A percentile compares a stretch with the other conserved stretches of the same genome.
Evolutionary conservation across 2,113 vertebrate genomes (phyloP).

Genomic region (Butorides virescens): DNA sequence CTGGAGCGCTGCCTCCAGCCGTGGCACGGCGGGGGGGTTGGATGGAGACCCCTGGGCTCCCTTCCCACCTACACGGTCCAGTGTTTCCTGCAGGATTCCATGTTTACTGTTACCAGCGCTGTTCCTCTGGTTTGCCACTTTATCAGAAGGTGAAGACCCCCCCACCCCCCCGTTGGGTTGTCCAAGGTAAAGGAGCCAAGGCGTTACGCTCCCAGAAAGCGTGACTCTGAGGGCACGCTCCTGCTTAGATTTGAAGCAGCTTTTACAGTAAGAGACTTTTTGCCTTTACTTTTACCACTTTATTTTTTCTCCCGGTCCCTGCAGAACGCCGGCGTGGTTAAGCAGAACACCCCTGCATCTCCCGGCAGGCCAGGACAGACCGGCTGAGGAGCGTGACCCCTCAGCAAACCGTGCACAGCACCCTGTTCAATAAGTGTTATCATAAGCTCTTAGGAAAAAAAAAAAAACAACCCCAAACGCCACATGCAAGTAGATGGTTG

Average conservation of each 20-base stretch:
- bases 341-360: fast-evolving
- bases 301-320: not conserved
- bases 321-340: fast-evolving
- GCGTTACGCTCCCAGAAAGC: not conserved
- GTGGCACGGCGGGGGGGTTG: not conserved
- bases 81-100: not conserved
- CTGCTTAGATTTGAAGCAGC: not conserved
- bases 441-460: fast-evolving
- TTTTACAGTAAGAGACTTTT: not conserved
- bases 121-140: not conserved
- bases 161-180: no score
- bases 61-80: not conserved
- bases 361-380: fast-evolving
- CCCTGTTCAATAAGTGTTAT: fast-evolving
- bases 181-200: not conserved
- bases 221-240: not conserved
- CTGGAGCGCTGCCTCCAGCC: not conserved
- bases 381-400: fast-evolving
- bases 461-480: fast-evolving
- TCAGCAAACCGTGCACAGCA: not conserved
- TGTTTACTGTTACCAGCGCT: no score
- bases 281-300: not conserved
- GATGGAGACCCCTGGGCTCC: not conserved
- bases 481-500: fast-evolving
- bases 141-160: not conserved